phyloP scores from a whole-genome alignment of 2,797 vertebrate genomes.

The Sarcophilus harrisii region DNA sequence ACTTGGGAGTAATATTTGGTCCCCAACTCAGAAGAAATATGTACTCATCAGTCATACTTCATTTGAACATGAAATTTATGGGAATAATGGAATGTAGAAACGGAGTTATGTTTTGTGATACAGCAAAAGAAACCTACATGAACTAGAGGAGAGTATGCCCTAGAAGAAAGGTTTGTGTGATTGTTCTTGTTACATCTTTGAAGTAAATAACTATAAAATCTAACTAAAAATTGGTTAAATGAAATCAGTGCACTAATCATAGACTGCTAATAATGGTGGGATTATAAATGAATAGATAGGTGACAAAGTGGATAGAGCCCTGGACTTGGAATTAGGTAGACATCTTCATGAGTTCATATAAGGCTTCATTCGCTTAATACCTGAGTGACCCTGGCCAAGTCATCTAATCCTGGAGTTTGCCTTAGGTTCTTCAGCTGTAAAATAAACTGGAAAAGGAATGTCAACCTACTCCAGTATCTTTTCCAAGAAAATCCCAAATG shows the following conservation, averaged over 20 bases:
- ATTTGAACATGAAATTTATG: background rate
- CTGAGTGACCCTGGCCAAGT: background rate
- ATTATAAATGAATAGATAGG: background rate
- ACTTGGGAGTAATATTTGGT: background rate
- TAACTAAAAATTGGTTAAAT: background rate
- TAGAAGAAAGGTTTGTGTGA: background rate
- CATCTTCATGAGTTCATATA: background rate
- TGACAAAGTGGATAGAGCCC: background rate
- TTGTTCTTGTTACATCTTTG: background rate
- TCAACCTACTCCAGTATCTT: background rate
- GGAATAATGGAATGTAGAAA: background rate
- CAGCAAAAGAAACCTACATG: background rate
- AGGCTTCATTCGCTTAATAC: slow-evolving; percentile 3
- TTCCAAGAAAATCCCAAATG: background rate
- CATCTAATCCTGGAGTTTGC: slow-evolving; percentile 7
- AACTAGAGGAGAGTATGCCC: background rate
- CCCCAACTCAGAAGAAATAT: background rate
- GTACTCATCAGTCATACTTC: background rate
- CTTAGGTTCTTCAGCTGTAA: slow-evolving; percentile 42
- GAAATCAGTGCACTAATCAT: background rate
- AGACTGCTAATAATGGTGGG: background rate
- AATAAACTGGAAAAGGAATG: background rate
- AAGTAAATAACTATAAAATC: background rate
- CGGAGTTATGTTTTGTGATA: background rate
- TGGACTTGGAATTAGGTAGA: background rate